Evolutionary conservation across 2,797 vertebrate species (phyloP).

Genomic region (Pipistrellus pipistrellus): DNA sequence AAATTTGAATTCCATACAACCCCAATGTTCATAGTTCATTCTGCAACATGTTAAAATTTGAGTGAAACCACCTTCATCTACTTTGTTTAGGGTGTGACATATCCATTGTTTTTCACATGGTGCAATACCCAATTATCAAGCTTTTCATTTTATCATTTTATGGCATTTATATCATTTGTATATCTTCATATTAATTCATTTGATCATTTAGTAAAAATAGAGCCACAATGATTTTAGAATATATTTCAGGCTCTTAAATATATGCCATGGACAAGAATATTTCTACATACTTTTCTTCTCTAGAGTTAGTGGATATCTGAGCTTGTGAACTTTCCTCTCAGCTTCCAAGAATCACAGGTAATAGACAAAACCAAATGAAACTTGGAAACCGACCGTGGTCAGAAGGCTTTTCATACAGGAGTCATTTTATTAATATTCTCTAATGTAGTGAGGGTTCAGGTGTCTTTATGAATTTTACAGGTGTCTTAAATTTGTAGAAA

Average conservation of each 20-base stretch:
- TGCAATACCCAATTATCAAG: not conserved
- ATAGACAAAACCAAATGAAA: not conserved
- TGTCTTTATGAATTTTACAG: not conserved
- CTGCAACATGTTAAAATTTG: not conserved
- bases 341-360: not conserved
- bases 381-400: not conserved
- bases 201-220: not conserved
- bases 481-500: constrained; percentile 31
- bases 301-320: not conserved
- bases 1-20: not conserved
- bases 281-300: not conserved
- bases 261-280: not conserved
- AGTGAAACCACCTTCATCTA: not conserved
- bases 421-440: not conserved
- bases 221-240: not conserved
- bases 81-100: too few relatives aligned
- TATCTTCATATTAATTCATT: not conserved
- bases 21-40: not conserved
- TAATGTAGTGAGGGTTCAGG: not conserved
- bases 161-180: not conserved
- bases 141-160: not conserved
- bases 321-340: not conserved
- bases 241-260: not conserved
- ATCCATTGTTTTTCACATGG: not conserved
- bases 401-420: not conserved